A percentile compares a stretch with the other conserved stretches of the same genome.
Conservation (phyloP, 1,140 invertebrate genomes). For the Lasaia peninsularis region DNA sequence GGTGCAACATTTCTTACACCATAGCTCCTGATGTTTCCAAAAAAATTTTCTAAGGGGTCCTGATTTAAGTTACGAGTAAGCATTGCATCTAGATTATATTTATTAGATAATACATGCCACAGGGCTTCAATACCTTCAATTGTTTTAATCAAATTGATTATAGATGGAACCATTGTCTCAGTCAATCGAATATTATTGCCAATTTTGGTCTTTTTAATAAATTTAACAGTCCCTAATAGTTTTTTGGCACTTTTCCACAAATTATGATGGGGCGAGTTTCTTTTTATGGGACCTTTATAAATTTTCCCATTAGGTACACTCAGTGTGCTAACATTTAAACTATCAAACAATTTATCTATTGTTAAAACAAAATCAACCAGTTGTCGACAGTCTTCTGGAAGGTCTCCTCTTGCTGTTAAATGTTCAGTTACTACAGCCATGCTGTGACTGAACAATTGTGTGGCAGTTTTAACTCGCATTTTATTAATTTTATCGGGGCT, state of each 20-base stretch:
- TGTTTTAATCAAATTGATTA: constrained; percentile 34
- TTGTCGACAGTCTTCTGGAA: constrained; percentile 22
- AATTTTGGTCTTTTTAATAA: constrained; percentile 6
- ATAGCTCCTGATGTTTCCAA: constrained; percentile 31
- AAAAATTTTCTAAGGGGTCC: constrained; percentile 36
- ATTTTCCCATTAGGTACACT: constrained; percentile 27
- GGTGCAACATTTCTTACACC: constrained; percentile 26
- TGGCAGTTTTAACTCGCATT: constrained; percentile 33
- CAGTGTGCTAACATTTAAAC: constrained; percentile 3
- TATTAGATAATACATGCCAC: constrained; percentile 22
- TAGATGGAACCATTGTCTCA: constrained; percentile 20
- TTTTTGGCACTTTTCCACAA: constrained; percentile 14
- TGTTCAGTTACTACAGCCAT: constrained; percentile 12
- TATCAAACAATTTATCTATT: constrained; percentile 7
- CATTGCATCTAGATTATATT: constrained; percentile 24
- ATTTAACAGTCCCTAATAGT: constrained; percentile 23
- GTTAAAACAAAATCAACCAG: constrained; percentile 19
- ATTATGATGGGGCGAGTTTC: constrained; percentile 22
- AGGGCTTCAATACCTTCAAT: constrained; percentile 27
- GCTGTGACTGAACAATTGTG: constrained; percentile 19
- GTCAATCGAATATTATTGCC: constrained; percentile 22
- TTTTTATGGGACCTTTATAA: constrained; percentile 26
- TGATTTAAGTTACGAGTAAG: constrained; percentile 32
- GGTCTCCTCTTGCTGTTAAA: constrained; percentile 12
- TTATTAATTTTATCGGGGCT: constrained; percentile 21